Percentiles rank a stretch among this genome's conserved stretches.
phyloP scores from a whole-genome alignment of 2,888 invertebrate species.

The Argyresthia goedartella region DNA sequence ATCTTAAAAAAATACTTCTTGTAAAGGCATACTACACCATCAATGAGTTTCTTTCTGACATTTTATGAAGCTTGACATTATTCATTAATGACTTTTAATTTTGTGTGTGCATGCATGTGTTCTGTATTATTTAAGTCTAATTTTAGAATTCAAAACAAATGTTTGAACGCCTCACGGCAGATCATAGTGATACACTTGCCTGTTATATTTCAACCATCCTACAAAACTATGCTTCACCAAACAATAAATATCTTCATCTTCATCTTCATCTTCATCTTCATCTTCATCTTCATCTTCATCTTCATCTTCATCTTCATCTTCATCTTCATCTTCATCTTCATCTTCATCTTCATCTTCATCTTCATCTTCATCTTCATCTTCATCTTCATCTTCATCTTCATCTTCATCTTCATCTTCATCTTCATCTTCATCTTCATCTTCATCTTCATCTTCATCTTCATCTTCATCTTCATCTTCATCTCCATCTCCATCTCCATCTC shows the following conservation, averaged over 20 bases:
- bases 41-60: too few relatives aligned
- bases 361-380: constrained; percentile 4
- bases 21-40: too few relatives aligned
- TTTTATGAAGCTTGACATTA: too few relatives aligned
- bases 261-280: constrained; percentile 5
- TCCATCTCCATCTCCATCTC: constrained; percentile 1
- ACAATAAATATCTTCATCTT: constrained; percentile 2
- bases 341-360: constrained; percentile 4
- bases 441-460: constrained; percentile 7
- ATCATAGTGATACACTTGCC: too few relatives aligned
- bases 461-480: constrained; percentile 6
- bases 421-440: constrained; percentile 3
- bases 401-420: constrained; percentile 4
- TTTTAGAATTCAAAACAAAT: too few relatives aligned
- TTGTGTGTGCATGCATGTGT: too few relatives aligned
- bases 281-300: constrained; percentile 5
- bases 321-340: constrained; percentile 6
- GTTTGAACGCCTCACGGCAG: too few relatives aligned
- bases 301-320: constrained; percentile 4
- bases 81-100: too few relatives aligned
- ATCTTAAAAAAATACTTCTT: too few relatives aligned
- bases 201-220: too few relatives aligned
- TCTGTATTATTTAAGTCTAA: too few relatives aligned
- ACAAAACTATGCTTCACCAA: too few relatives aligned
- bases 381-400: constrained; percentile 8